Percentiles rank a stretch among this genome's conserved stretches.
Evolutionary conservation across 2,113 vertebrate genomes (phyloP).

Genomic region (Mobula birostris): DNA sequence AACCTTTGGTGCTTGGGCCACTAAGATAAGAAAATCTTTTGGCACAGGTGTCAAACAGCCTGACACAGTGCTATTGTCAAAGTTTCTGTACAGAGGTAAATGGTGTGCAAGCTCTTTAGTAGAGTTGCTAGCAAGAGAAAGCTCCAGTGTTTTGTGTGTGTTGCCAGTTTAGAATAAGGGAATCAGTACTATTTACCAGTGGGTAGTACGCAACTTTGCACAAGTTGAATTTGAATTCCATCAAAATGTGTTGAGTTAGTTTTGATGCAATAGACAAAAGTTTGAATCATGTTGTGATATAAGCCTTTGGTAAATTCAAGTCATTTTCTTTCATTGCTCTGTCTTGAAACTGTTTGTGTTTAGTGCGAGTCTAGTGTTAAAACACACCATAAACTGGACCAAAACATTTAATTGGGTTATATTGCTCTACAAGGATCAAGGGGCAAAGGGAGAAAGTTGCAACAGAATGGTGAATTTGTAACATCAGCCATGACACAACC

Average conservation of each 20-base stretch:
- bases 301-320: background rate
- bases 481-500: too few species aligned
- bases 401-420: background rate
- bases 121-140: background rate
- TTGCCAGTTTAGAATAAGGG: background rate
- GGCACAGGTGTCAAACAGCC: background rate
- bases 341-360: background rate
- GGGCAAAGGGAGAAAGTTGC: too few species aligned
- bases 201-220: background rate
- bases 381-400: background rate
- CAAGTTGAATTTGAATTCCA: background rate
- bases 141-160: too few species aligned
- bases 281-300: background rate
- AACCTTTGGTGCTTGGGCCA: background rate
- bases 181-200: background rate
- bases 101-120: background rate
- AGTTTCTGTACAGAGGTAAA: background rate
- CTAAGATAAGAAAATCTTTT: background rate
- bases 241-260: background rate
- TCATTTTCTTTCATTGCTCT: background rate
- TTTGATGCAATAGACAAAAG: background rate
- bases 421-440: background rate
- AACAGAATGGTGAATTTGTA: too few species aligned
- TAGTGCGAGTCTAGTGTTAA: background rate
- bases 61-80: background rate